Evolutionary conservation across 2,888 invertebrate species (phyloP).

Genomic region (Agrochola litura): DNA sequence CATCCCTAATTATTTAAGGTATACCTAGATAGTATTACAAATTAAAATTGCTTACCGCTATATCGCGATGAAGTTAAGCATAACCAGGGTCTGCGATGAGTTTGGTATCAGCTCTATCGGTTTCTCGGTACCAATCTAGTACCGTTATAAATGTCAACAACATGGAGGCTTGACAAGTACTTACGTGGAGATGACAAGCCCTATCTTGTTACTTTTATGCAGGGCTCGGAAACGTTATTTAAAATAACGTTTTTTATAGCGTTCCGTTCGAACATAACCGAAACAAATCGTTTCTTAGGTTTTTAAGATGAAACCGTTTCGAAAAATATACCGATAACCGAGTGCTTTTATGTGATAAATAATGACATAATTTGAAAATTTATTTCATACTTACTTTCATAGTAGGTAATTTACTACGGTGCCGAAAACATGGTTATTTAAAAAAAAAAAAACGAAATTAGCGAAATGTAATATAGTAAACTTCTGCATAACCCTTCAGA

Average conservation of each 20-base stretch:
- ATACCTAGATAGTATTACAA: background rate
- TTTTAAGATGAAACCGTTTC: no score
- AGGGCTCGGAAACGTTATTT: no score
- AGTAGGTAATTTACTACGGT: background rate
- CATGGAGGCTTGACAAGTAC: slow-evolving; percentile 24
- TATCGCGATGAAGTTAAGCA: slow-evolving; percentile 35
- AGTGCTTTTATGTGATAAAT: no score
- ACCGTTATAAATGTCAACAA: slow-evolving; percentile 55
- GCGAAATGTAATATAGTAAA: no score
- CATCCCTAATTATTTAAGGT: slow-evolving; percentile 9
- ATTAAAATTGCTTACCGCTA: slow-evolving; percentile 11
- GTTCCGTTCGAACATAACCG: no score
- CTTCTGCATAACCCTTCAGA: no score
- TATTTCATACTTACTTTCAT: background rate
- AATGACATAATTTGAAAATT: background rate
- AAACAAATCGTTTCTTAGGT: no score
- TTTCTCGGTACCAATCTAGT: slow-evolving; percentile 52
- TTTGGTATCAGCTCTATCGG: slow-evolving; percentile 41
- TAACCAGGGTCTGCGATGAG: slow-evolving; percentile 30
- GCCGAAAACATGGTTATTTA: background rate
- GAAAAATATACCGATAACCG: no score
- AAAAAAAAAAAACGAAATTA: background rate
- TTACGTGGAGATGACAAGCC: slow-evolving; percentile 12
- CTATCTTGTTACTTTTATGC: background rate
- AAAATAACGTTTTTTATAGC: no score